Base-by-base conservation (phyloP, 1,140 invertebrate genomes). In the Drosophila setifemur region DNA sequence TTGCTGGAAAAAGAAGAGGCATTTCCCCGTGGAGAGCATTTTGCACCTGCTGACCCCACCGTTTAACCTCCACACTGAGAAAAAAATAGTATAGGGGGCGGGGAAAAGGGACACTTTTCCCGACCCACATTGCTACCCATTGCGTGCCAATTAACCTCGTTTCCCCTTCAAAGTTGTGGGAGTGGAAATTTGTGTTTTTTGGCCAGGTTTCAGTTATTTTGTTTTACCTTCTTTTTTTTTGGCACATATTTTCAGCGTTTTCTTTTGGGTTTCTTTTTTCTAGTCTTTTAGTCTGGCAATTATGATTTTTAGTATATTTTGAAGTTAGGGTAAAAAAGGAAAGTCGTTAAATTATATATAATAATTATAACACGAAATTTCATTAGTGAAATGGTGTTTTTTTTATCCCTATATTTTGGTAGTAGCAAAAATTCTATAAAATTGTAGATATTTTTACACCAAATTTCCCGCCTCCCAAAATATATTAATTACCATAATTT, bases 121-220 rank as follows among this genome's bases (percentile, higher is more conserved):
- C 52, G 6, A 1, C 8, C 39, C 0, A n/a, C n/a, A n/a, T n/a
- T n/a, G 29, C 9, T 5, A 4, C 6, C 21, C 55, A 61, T 60
- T 78, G 71, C 64, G 64, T 72, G 54, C 11, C 49, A 81, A 81
- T 75, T 75, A 71, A 57, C 49, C 58, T 48, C 19, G 53, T 61
- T 81, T 81, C 23, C 48, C 5, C 31, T 23, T 18, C 31, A 61
- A 60, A 61, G 39, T 61, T 44, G 11, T 11, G 21, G 14, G 9
- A 61, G 28, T 63, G 58, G 23, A 63, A 61, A 44, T 14, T 45
- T 25, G 33, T 33, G 26, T 43, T 43, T 18, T 42, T 31, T 4
- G 19, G 11, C 25, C 11, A 1, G 7, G 3, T 21, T 53, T 40
- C 18, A 2, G 9, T 18, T 9, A 14, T 25, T 12, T 35, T 25